Conservation (phyloP, 2,797 vertebrate species). For the Avahi laniger region DNA sequence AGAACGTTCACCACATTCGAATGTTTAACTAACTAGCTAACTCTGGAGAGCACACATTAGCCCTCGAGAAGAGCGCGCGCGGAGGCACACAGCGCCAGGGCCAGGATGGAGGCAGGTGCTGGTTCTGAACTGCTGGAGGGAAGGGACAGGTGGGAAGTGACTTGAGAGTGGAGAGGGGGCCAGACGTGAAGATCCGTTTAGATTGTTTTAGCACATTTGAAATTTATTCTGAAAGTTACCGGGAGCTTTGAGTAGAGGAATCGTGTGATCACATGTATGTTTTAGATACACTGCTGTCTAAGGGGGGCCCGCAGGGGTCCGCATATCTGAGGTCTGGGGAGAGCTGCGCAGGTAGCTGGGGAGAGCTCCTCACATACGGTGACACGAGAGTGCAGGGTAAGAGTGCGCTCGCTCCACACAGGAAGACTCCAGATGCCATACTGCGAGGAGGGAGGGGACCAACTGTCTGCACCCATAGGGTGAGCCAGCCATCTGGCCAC, state of each 20-base stretch:
- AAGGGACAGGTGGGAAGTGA: neutral
- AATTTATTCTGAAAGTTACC: neutral
- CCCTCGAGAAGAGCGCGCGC: neutral
- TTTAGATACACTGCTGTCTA: neutral
- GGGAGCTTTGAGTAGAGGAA: neutral
- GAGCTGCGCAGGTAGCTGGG: neutral
- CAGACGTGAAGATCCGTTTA: neutral
- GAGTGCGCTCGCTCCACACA: neutral
- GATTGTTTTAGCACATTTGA: neutral
- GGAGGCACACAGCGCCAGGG: neutral
- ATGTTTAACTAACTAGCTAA: neutral
- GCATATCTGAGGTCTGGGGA: neutral
- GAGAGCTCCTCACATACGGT: too few relatives aligned
- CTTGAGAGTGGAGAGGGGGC: neutral
- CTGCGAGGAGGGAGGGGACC: neutral
- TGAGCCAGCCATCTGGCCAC: neutral
- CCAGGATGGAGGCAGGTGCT: neutral
- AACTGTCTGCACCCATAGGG: neutral
- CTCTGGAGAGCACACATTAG: neutral
- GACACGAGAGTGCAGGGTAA: neutral
- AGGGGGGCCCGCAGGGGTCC: neutral
- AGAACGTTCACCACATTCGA: neutral
- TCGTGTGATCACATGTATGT: neutral
- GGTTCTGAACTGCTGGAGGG: neutral
- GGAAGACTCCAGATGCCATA: neutral